Conservation (phyloP, 2,888 invertebrate genomes). For the Caenorhabditis becei region DNA sequence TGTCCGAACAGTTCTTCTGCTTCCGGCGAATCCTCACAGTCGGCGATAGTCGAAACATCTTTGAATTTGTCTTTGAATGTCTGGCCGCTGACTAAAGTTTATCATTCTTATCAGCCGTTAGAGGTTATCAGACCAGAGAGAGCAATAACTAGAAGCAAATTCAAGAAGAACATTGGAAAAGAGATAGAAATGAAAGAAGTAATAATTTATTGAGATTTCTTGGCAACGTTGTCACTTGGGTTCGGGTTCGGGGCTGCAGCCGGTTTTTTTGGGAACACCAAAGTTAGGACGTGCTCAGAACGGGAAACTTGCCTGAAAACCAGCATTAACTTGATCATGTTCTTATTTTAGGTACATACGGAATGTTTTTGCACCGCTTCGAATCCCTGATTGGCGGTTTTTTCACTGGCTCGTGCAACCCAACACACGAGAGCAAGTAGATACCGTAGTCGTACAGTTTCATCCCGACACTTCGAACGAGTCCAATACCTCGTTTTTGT, state of each 20-base stretch:
- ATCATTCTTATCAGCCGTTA: neutral
- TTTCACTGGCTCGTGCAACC: conserved; percentile 12
- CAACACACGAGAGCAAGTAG: conserved; percentile 8
- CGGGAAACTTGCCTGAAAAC: conserved; percentile 28
- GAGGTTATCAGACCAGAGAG: conserved; percentile 1
- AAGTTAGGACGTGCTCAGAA: conserved; percentile 32
- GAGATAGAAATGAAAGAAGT: neutral
- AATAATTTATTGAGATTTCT: conserved; percentile 12
- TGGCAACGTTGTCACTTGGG: neutral
- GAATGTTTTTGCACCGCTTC: conserved; percentile 6
- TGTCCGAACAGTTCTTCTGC: conserved; percentile 27
- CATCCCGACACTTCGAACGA: conserved; percentile 12
- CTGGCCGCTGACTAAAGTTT: neutral
- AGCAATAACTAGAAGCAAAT: neutral
- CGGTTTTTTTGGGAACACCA: conserved; percentile 1
- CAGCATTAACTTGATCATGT: neutral
- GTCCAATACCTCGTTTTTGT: conserved; percentile 17
- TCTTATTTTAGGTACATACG: neutral
- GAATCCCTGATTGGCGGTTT: conserved; percentile 14
- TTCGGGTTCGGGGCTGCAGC: conserved; percentile 5
- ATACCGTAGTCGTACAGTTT: conserved; percentile 15
- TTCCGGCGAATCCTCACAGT: conserved; percentile 24
- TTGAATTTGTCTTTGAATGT: conserved; percentile 22
- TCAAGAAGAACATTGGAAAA: neutral
- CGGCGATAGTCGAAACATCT: conserved; percentile 21